phyloP scores from a whole-genome alignment of 1,140 invertebrate species.

The Battus philenor region DNA sequence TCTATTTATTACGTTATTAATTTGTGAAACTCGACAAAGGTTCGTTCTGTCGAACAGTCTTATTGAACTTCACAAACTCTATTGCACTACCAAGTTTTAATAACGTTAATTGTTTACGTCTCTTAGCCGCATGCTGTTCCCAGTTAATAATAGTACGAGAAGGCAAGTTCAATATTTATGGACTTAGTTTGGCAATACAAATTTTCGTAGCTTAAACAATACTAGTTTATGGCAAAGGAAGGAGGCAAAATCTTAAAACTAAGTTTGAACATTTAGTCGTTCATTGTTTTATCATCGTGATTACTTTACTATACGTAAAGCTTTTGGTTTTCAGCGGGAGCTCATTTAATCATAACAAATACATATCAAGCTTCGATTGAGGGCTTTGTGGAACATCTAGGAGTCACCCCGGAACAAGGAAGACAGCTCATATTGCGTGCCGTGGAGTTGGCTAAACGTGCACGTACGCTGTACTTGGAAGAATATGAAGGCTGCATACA shows the following conservation, averaged over 20 bases:
- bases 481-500: slow-evolving; percentile 72
- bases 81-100: slow-evolving; percentile 61
- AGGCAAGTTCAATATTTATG: slow-evolving; percentile 54
- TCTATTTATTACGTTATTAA: slow-evolving; percentile 67
- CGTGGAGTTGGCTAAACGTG: slow-evolving; percentile 81
- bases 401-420: slow-evolving; percentile 78
- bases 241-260: slow-evolving; percentile 9
- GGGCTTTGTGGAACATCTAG: slow-evolving; percentile 84
- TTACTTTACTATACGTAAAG: not conserved
- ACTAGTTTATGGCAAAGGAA: slow-evolving; percentile 8
- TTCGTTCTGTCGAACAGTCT: slow-evolving; percentile 39
- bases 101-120: slow-evolving; percentile 66
- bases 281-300: slow-evolving; percentile 9
- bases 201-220: slow-evolving; percentile 22
- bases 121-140: slow-evolving; percentile 50
- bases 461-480: slow-evolving; percentile 76
- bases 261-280: slow-evolving; percentile 7
- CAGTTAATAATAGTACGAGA: slow-evolving; percentile 43
- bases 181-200: slow-evolving; percentile 49
- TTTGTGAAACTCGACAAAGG: slow-evolving; percentile 53
- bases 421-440: slow-evolving; percentile 82
- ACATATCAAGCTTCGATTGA: slow-evolving; percentile 92
- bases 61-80: slow-evolving; percentile 41
- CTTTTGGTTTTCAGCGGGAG: slow-evolving; percentile 80
- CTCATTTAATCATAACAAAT: slow-evolving; percentile 89